These are phyloP conservation scores for Athalia circularis DNA, from an alignment of 2,888 invertebrate species.

Conservation along the genomic window DNA sequence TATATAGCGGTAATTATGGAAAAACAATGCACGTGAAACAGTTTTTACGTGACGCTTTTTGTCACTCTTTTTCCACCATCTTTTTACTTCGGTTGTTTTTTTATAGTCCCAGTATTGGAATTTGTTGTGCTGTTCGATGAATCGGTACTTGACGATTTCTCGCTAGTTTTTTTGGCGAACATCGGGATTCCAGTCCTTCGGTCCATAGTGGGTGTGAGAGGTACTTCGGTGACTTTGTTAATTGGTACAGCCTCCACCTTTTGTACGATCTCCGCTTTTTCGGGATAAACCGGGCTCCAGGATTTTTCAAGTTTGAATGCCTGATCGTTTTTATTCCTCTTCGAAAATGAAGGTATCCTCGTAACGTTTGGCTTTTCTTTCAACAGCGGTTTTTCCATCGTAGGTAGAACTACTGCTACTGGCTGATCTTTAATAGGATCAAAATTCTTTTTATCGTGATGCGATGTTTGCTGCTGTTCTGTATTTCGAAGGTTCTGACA, in stretches of 20 bases:
- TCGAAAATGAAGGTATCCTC: slow-evolving; percentile 65
- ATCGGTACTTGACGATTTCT: slow-evolving; percentile 55
- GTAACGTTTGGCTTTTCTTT: slow-evolving; percentile 67
- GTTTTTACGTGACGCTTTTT: slow-evolving; percentile 55
- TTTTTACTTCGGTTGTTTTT: slow-evolving; percentile 58
- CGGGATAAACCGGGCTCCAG: slow-evolving; percentile 51
- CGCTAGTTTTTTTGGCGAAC: slow-evolving; percentile 53
- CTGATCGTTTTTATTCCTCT: slow-evolving; percentile 57
- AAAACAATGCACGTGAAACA: not conserved
- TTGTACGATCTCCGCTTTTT: slow-evolving; percentile 62
- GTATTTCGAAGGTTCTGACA: slow-evolving; percentile 55
- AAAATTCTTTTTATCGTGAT: no score
- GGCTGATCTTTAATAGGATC: slow-evolving; percentile 37
- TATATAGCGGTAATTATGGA: no score
- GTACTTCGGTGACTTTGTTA: slow-evolving; percentile 51
- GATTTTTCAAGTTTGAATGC: slow-evolving; percentile 13
- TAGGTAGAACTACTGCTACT: not conserved
- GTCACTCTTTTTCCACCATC: not conserved
- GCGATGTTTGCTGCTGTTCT: slow-evolving; percentile 56
- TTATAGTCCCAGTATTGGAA: slow-evolving; percentile 64
- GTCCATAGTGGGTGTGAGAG: slow-evolving; percentile 48
- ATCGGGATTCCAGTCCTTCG: slow-evolving; percentile 60
- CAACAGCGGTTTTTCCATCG: slow-evolving; percentile 60
- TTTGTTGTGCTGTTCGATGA: slow-evolving; percentile 57
- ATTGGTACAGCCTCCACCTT: slow-evolving; percentile 57